Base-by-base conservation (phyloP, 2,113 vertebrate genomes). In the Tyrannus savana region DNA sequence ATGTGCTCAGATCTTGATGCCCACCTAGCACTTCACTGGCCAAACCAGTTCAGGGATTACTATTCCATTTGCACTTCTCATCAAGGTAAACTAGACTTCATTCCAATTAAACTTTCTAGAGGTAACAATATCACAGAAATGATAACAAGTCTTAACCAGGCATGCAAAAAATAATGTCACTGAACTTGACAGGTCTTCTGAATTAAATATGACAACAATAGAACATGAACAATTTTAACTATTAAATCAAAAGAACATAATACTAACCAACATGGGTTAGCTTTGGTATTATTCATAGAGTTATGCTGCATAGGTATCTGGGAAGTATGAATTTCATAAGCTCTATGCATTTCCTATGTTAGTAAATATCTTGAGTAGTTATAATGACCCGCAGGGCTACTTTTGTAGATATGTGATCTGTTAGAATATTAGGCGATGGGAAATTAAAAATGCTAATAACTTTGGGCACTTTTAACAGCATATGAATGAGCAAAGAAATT, bases 401-500 rank as follows among this genome's bases (percentile, higher is more conserved):
- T 88, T 92, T 67, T 80, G 80, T 76, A 87, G 72, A 49, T 86
- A 73, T 7, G 7, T 33, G 33, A 44, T 73, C 87, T 90, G 23
- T 79, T 78, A 91, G 60, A 93, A 31, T 77, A 92, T 76, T 83
- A 89, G 31, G 52, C 55, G 25, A 86, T 5, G 4, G 25, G 25
- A 81, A 92, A 84, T 52, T 74, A 67, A 83, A 95, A 94, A 66
- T 9, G 15, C 15, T 88, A 82, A 49, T 77, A 79, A 79, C 37
- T 72, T 73, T n/a, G 67, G 60, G 63, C 42, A 89, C 62, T 95
- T 92, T 88, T 88, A 77, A 78, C 27, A 85, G 71, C 14, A 78
- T 12, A 44, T 42, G 55, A 90, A 93, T 56, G 96, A 64, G n/a
- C 72, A 86, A 64, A 95, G 87, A 89, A 96, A 98, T 95, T 16